Base-by-base conservation (phyloP, 2,797 vertebrate species). In the Phrynocephalus vlangalii region DNA sequence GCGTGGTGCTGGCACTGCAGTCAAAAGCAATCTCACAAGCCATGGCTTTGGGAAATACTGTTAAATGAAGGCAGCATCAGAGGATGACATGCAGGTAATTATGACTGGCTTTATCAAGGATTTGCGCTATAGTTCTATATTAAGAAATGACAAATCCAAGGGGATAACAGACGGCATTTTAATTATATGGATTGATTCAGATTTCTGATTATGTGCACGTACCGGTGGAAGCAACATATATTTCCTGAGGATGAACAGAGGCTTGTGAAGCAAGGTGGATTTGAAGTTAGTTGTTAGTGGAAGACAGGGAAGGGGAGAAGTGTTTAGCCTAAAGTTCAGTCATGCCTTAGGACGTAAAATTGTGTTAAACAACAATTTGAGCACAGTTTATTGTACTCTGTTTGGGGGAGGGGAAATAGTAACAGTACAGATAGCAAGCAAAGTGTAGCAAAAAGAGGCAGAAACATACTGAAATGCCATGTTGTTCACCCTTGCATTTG, bases 21-120 rank as follows among this genome's bases (percentile, higher is more conserved):
- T 16, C 44, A 38, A 33, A 70, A 38, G 4, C 33, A 50, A 71
- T 60, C 24, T 78, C 66, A 44, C 38, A 63, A 22, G 66, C 20
- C 30, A 48, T 52, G 50, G 48, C 75, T 66, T 26, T 83, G 33
- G 52, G n/a, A 66, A 77, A 60, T 30, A 71, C 79, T 30, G 20
- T 70, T 72, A 50, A 38, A 38, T 38, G 15, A 50, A 84, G 44
- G 4, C 38, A 44, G 26, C 79, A 71, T 76, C 79, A 50, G n/a
- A 63, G 63, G 38, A 81, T 38, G 66, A 30, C 83, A 79, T 66
- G 52, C 89, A 90, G 86, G 89, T 90, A 90, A 90, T 87, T 85
- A 82, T 66, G 72, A 78, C 44, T 77, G 71, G 3, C 30, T 80
- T 66, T 48, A 20, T 82, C 1, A 71, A 33, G 73, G 52, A 28